Conservation (phyloP, 2,113 vertebrate species). For the Gambusia holbrooki region DNA sequence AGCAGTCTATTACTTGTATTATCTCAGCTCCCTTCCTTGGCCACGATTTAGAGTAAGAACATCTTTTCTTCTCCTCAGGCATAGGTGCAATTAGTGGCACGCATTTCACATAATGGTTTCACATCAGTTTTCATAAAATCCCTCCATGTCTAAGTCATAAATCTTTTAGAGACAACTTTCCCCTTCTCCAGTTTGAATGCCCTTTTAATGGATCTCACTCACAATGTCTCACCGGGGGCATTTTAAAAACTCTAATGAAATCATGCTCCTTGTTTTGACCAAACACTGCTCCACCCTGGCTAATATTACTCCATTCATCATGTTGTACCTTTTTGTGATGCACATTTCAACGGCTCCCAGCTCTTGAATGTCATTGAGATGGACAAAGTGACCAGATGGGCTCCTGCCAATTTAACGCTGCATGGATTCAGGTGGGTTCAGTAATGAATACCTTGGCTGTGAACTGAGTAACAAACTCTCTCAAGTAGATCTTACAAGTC, state of each 20-base stretch:
- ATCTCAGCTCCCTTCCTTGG: background rate
- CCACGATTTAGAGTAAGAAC: background rate
- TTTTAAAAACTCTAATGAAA: constrained; percentile 55
- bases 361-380: constrained; percentile 28
- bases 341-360: constrained; percentile 26
- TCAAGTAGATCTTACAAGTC: constrained; percentile 35
- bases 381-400: constrained; percentile 51
- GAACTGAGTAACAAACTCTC: constrained; percentile 33
- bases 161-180: constrained; percentile 31
- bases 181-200: constrained; percentile 25
- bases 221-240: constrained; percentile 37
- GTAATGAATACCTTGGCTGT: constrained; percentile 40
- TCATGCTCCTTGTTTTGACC: constrained; percentile 45
- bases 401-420: constrained; percentile 58
- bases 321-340: constrained; percentile 26
- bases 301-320: constrained; percentile 53
- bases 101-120: background rate
- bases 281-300: constrained; percentile 35
- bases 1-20: too few relatives aligned
- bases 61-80: background rate
- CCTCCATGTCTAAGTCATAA: constrained; percentile 10
- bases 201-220: constrained; percentile 41
- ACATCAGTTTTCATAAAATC: constrained; percentile 9
- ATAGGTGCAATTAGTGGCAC: background rate
- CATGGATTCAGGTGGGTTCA: constrained; percentile 44